Conservation (phyloP, 2,888 invertebrate genomes). For the Alviniconcha strummeri region DNA sequence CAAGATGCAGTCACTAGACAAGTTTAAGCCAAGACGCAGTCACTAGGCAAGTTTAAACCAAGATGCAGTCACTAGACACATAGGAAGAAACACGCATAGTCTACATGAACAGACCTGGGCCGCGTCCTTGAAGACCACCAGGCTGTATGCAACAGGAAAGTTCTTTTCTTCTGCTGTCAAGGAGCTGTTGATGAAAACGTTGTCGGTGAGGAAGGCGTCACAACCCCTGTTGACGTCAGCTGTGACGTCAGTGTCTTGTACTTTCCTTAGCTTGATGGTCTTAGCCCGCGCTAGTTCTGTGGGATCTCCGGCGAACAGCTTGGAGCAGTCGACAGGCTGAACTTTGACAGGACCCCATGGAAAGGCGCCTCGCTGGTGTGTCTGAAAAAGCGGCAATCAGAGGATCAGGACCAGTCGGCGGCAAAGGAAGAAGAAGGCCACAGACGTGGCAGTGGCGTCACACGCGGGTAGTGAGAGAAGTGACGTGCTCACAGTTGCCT, state of each 20-base stretch:
- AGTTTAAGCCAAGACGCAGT: too few species aligned
- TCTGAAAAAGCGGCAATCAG: too few species aligned
- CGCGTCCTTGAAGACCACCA: constrained; percentile 58
- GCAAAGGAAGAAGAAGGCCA: too few species aligned
- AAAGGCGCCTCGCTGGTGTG: not conserved
- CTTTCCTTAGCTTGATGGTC: too few species aligned
- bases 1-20: too few species aligned
- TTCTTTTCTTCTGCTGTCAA: constrained; percentile 46
- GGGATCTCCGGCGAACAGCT: constrained; percentile 11
- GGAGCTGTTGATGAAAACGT: constrained; percentile 22
- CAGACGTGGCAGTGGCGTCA: too few species aligned
- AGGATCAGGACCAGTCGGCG: too few species aligned
- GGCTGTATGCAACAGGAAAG: constrained; percentile 60
- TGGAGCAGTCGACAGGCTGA: constrained; percentile 7
- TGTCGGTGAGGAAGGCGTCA: not conserved
- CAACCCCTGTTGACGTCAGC: not conserved
- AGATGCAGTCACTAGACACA: not conserved
- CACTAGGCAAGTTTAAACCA: not conserved
- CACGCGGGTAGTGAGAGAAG: too few species aligned
- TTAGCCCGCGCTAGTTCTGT: not conserved
- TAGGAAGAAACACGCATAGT: too few species aligned
- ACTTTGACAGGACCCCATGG: constrained; percentile 15
- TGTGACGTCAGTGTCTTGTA: not conserved
- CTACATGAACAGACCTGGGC: constrained; percentile 43
- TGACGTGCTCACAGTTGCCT: too few species aligned